Base-by-base conservation (phyloP, 2,113 vertebrate species). In the Cinclus cinclus region DNA sequence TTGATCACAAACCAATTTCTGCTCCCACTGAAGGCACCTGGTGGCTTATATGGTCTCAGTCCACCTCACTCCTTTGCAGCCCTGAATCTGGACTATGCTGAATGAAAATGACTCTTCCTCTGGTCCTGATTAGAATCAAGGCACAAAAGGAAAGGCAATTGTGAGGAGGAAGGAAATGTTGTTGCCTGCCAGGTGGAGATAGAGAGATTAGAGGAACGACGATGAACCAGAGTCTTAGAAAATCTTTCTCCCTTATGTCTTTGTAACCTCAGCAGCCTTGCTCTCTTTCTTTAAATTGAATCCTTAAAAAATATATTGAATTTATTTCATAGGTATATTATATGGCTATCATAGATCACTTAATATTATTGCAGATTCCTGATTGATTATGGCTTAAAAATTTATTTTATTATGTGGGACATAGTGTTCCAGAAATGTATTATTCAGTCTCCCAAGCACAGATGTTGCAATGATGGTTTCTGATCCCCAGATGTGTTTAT, bases 401-500 rank as follows among this genome's bases (percentile, higher is more conserved):
- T 83, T 33, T 83, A 46, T 89, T 13, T 59, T 81, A 37, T 28
- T 76, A 41, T 93, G 86, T 67, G 47, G 39, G 39, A 63, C 19
- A 25, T 23, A 47, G 2, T 46, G 21, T 24, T 93, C 16, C 33
- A 77, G 16, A 59, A 67, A 47, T 55, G 13, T 42, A 21, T 81
- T 52, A 60, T 68, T 93, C 3, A 1, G 39, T 68, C 21, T 83
- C 42, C 47, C 4, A 15, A 83, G 52, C 86, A 93, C 64, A 92
- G 68, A 63, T 67, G 86, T 94, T 92, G 35, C 56, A 71, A 12
- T 67, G 50, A 80, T 63, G 30, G 52, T 68, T 93, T 89, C 47
- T 90, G 83, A 93, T 71, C 59, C 80, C 71, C 68, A 74, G 64
- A 80, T 81, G 64, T 92, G 76, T 93, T 94, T 90, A 81, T 93